phyloP scores from a whole-genome alignment of 2,888 invertebrate genomes.

The Augiades crinisus region DNA sequence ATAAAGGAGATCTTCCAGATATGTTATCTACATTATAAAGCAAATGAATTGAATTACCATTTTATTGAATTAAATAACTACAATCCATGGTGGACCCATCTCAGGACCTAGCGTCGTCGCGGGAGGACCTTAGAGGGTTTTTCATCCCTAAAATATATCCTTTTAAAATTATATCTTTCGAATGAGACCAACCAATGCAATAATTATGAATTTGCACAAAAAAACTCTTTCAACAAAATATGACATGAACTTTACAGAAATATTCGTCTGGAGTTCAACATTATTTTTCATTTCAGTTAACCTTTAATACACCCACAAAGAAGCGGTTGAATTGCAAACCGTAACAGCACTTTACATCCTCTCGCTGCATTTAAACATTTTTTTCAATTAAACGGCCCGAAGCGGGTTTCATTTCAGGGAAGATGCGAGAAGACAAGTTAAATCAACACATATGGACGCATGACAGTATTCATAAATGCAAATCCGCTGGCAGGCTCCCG shows the following conservation, averaged over 20 bases:
- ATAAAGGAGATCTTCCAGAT: no score
- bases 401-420: background rate
- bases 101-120: no score
- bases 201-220: no score
- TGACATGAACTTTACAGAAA: background rate
- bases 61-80: no score
- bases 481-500: background rate
- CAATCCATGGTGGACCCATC: no score
- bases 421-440: background rate
- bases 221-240: background rate
- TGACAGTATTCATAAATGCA: background rate
- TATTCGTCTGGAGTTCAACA: background rate
- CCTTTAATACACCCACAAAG: conserved; percentile 2
- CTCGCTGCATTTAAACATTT: conserved; percentile 6
- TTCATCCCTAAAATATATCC: no score
- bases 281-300: background rate
- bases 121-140: no score
- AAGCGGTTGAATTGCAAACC: conserved; percentile 5
- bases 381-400: conserved; percentile 9
- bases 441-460: background rate
- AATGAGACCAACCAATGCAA: no score
- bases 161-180: no score
- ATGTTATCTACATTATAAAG: no score
- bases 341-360: background rate
- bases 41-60: no score